Percentiles rank a stretch among this genome's conserved stretches.
Conservation (phyloP, 2,888 invertebrate species). For the Athalia cordata region DNA sequence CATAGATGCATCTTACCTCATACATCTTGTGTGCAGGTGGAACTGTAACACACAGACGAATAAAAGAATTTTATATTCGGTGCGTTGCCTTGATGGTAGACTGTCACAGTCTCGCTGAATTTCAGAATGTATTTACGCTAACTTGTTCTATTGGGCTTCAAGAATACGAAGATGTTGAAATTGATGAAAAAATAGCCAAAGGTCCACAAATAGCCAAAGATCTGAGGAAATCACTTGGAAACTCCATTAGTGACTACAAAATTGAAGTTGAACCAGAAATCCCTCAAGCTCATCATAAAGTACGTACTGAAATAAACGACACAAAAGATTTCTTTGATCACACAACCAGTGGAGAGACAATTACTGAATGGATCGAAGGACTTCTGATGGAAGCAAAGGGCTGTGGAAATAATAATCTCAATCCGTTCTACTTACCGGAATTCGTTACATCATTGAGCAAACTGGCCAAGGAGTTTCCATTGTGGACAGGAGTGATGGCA, state of each 20-base stretch:
- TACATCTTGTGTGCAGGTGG: slow-evolving; percentile 47
- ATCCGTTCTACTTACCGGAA: slow-evolving; percentile 13
- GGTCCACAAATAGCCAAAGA: background rate
- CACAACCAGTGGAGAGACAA: slow-evolving; percentile 16
- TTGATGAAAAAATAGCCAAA: background rate
- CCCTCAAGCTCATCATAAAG: background rate
- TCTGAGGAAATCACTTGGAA: slow-evolving; percentile 10
- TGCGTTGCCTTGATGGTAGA: slow-evolving; percentile 48
- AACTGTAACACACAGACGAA: slow-evolving; percentile 2
- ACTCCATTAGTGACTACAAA: background rate
- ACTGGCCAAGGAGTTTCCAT: slow-evolving; percentile 39
- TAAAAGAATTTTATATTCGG: slow-evolving; percentile 47
- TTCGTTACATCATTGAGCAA: background rate
- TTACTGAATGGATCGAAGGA: background rate
- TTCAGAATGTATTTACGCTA: slow-evolving; percentile 44
- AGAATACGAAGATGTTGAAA: slow-evolving; percentile 30
- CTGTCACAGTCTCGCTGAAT: slow-evolving; percentile 37
- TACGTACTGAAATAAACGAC: slow-evolving; percentile 10
- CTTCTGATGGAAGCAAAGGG: background rate
- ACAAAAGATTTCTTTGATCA: background rate
- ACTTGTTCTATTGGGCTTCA: slow-evolving; percentile 46
- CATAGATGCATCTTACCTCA: slow-evolving; percentile 51
- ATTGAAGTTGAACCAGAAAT: background rate
- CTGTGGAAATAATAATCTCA: background rate
- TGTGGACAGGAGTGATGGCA: slow-evolving; percentile 38